A percentile compares a stretch with the other conserved stretches of the same genome.
Conservation (phyloP, 2,113 vertebrate genomes). For the Narcine bancroftii region DNA sequence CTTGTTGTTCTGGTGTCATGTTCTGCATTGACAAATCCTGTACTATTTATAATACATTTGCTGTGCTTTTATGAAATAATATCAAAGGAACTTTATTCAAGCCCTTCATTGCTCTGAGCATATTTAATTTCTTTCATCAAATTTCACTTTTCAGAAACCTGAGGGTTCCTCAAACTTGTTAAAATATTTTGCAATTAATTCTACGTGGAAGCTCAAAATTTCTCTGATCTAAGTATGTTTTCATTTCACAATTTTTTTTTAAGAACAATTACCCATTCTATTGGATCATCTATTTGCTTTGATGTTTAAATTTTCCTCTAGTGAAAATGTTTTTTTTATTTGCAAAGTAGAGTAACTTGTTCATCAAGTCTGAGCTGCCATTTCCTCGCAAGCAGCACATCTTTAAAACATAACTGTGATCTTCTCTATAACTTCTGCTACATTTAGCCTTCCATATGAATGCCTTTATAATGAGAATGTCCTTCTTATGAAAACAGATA, state of each 20-base stretch:
- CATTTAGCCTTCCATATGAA: neutral
- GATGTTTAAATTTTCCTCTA: neutral
- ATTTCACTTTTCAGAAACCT: neutral
- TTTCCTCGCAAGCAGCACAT: neutral
- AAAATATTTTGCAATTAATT: neutral
- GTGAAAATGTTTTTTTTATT: neutral
- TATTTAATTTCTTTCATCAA: neutral
- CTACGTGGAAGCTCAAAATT: neutral
- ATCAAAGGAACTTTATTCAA: neutral
- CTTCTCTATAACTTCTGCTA: neutral
- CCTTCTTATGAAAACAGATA: neutral
- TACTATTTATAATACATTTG: neutral
- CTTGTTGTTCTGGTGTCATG: neutral
- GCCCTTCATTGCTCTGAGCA: neutral
- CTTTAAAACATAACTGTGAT: neutral
- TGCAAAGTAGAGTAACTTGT: neutral
- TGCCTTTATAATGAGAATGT: neutral
- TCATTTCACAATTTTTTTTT: neutral
- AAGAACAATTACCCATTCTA: conserved; percentile 3
- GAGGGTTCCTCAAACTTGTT: neutral
- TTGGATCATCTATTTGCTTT: neutral
- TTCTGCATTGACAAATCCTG: neutral
- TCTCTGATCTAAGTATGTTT: neutral
- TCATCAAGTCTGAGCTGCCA: neutral
- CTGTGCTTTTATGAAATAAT: neutral